Evolutionary conservation across 2,113 vertebrate genomes (phyloP), one percentile per base, ranked within the genome.

Genomic region (Antigone vipio): DNA sequence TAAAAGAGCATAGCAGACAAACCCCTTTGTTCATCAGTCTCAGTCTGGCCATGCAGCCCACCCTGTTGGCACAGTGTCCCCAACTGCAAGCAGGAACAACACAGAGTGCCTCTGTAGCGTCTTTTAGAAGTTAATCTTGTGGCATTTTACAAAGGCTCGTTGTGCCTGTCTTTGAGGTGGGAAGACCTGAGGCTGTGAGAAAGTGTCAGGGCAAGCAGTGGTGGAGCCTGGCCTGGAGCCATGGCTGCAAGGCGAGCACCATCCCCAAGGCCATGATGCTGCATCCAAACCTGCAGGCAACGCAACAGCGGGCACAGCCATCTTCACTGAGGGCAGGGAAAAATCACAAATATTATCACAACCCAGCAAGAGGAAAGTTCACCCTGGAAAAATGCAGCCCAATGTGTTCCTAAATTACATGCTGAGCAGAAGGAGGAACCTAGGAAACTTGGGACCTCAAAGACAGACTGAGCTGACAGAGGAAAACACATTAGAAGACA

Each of bases 241-340:
- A 0, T 0, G 2, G 24, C 52, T 69, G 45, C 0, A 4, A 88
- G 68, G 29, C 12, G 35, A 77, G 30, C 22, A 73, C 2, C 6
- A 16, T 78, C 29, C 50, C 14, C 0, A 1, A 87, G 69, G 64
- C 22, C n/a, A 52, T 2, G 15, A 42, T n/a, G 29, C 38, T 74
- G 42, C 1, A 2, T 49, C 50, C 50, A 89, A 59, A 62, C 29
- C 84, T 67, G 47, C 8, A 19, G 64, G 60, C 44, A 63, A 38
- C 0, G 1, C 38, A 63, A 47, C 15, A 42, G 9, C 2, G 5
- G 2, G 6, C 44, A 62, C 17, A 38, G 50, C 6, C 16, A 8
- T 14, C 53, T 80, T 79, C 59, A 47, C 5, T 24, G 38, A 77
- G 18, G 23, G 58, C 5, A 15, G 3, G 23, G 55, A 55, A 86